Base-by-base conservation (phyloP, 1,140 invertebrate species). In the Bombus waltoni region DNA sequence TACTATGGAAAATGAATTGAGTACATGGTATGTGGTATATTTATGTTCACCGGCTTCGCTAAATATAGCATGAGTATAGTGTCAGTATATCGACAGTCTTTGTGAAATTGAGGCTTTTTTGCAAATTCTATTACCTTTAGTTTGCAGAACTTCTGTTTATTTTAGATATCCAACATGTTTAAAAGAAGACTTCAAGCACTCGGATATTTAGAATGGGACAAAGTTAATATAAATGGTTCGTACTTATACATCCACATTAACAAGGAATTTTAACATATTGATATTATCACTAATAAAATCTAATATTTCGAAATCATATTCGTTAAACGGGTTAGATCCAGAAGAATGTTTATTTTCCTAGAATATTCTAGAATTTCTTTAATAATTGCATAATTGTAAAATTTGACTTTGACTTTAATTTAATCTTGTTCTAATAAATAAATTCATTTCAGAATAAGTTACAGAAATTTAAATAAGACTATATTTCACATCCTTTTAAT, bases 171-270 rank as follows among this genome's bases (percentile, higher is more conserved):
- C 38, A 93, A 86, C 85, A 97, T 98, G 97, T 97, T 97, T 90
- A 96, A 96, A 93, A 95, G 97, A 91, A 98, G 97, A 95, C 93
- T 98, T n/a, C 95, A 96, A 91, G 97, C 97, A 32, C 94, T 99
- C 75, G 96, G 97, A 78, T 98, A 98, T 94, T 96, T 97, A 79
- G 96, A 97, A 86, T 96, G 97, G 81, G 96, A 97, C 75, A 95
- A 95, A 81, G 96, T 98, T 87, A 96, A 97, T 90, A 96, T 97
- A 97, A 95, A 86, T 15, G 72, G 89, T 90, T 25, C 28, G 89
- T 83, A 25, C 47, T 22, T 53, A 32, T 4, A 35, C 42, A 32
- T 28, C 38, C 32, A 62, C n/a, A 47, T 73, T 95, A 92, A 90
- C 40, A 86, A 57, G 68, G 9, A n/a, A 70, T 87, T 77, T 40